Evolutionary conservation across 2,797 vertebrate species (phyloP), one percentile per base, ranked within the genome.

Genomic region (Microctenopoma lineatum): DNA sequence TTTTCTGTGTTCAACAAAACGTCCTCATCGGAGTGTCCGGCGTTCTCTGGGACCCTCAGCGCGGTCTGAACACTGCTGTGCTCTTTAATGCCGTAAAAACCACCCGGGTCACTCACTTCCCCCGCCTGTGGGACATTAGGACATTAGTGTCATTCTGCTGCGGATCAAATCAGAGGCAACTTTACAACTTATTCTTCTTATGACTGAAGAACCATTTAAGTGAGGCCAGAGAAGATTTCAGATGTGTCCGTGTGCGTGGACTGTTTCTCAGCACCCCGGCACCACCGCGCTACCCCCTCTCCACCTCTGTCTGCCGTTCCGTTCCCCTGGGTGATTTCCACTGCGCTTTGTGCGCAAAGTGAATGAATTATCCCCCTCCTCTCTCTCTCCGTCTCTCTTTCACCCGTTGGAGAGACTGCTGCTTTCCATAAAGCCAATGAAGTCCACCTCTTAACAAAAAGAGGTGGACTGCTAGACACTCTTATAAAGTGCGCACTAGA

Each of bases 381-480:
- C 81, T 36, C 72, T 32, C 73, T 14, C 79, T 32, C 68, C 39
- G 71, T 41, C 56, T 67, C 81, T 73, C 85, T 76, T 70, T 83
- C 69, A 82, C 70, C 67, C 78, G 70, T 63, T 81, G 75, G 88
- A 92, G 90, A 96, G 94, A 95, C 93, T 92, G 84, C 93, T 92
- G 79, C 69, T 82, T 94, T 94, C 94, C 93, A 96, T 87, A 82
- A 86, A 91, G 89, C 87, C 90, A 96, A 96, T 97, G 95, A 95
- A 96, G 96, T 96, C 95, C 95, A 90, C 87, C 76, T 85, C 90
- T 92, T 92, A 84, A 92, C 88, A 89, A 89, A 91, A 90, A 92
- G 92, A 91, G 86, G 79, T 90, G 85, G 85, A 83, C 85, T 77
- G 67, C 32, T 66, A 85, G 79, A 83, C 86, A 84, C 81, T 86